A percentile compares a stretch with the other conserved stretches of the same genome.
Evolutionary conservation across 1,140 invertebrate species (phyloP).

Genomic region (Caligus rogercresseyi): DNA sequence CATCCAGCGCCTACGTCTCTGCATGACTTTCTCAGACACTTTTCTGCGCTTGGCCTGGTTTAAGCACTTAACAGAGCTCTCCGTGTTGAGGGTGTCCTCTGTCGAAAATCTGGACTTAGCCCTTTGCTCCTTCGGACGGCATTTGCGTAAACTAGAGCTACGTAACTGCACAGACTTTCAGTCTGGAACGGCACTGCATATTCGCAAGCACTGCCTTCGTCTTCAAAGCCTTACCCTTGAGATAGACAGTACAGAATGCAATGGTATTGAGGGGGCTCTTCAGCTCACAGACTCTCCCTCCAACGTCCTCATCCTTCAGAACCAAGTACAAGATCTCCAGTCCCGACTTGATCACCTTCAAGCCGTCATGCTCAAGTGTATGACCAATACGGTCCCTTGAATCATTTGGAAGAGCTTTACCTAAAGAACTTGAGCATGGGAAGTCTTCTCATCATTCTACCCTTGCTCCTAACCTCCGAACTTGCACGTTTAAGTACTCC

Average conservation of each 20-base stretch:
- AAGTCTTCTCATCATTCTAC: slow-evolving; percentile 16
- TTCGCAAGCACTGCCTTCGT: slow-evolving; percentile 6
- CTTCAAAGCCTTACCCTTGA: slow-evolving; percentile 3
- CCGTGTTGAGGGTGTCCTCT: slow-evolving; percentile 2
- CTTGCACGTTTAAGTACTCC: background rate
- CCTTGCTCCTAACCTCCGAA: slow-evolving; percentile 12
- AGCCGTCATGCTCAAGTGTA: slow-evolving; percentile 8
- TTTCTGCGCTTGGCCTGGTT: slow-evolving; percentile 9
- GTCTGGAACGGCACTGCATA: slow-evolving; percentile 13
- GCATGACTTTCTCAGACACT: slow-evolving; percentile 16
- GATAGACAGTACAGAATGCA: slow-evolving; percentile 12
- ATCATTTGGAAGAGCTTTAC: slow-evolving; percentile 5
- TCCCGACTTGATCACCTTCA: slow-evolving; percentile 1
- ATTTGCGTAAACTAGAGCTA: slow-evolving; percentile 14
- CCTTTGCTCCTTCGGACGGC: slow-evolving; percentile 1
- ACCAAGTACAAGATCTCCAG: slow-evolving; percentile 13
- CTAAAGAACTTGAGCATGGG: slow-evolving; percentile 18
- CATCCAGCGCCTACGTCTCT: slow-evolving; percentile 7
- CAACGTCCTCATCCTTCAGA: slow-evolving; percentile 5
- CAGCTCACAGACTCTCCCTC: background rate
- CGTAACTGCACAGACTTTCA: slow-evolving; percentile 16
- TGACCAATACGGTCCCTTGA: slow-evolving; percentile 16
- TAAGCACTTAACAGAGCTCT: background rate
- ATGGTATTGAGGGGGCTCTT: background rate
- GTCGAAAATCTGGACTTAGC: slow-evolving; percentile 12